Evolutionary conservation across 2,888 invertebrate species (phyloP).

Genomic region (Notodonta dromedarius): DNA sequence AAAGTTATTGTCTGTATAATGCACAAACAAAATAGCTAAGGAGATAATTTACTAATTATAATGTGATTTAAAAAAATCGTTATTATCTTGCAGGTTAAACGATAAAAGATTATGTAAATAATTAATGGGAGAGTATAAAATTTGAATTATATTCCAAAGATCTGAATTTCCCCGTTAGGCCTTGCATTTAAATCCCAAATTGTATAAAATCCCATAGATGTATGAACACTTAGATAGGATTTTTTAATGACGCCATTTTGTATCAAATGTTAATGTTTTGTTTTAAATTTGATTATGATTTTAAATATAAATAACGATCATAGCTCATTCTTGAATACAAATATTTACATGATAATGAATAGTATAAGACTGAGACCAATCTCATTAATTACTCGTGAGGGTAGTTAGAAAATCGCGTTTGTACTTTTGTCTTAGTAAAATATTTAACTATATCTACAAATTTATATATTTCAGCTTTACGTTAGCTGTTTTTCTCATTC

Average conservation of each 20-base stretch:
- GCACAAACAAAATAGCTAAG: background rate
- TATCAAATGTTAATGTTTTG: constrained; percentile 50
- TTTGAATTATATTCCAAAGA: constrained; percentile 6
- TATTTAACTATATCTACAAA: constrained; percentile 2
- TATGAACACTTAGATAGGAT: constrained; percentile 58
- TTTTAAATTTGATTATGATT: constrained; percentile 34
- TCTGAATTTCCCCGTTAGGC: constrained; percentile 21
- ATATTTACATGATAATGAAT: constrained; percentile 32
- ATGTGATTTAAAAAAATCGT: background rate
- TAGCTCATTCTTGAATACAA: constrained; percentile 38
- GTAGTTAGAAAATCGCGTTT: constrained; percentile 35
- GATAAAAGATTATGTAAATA: background rate
- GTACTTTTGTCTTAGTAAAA: constrained; percentile 34
- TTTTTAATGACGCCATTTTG: constrained; percentile 61
- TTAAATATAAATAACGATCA: constrained; percentile 13
- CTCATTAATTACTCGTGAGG: constrained; percentile 45
- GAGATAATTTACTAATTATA: background rate
- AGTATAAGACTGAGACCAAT: constrained; percentile 77
- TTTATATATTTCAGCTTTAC: constrained; percentile 25
- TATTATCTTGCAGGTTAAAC: background rate
- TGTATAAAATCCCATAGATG: constrained; percentile 43
- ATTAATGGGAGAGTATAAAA: background rate
- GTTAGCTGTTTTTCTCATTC: constrained; percentile 40
- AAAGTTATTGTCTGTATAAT: background rate
- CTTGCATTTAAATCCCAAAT: constrained; percentile 56